Base-by-base conservation (phyloP, 2,797 vertebrate species). In the Acipenser oxyrinchus region DNA sequence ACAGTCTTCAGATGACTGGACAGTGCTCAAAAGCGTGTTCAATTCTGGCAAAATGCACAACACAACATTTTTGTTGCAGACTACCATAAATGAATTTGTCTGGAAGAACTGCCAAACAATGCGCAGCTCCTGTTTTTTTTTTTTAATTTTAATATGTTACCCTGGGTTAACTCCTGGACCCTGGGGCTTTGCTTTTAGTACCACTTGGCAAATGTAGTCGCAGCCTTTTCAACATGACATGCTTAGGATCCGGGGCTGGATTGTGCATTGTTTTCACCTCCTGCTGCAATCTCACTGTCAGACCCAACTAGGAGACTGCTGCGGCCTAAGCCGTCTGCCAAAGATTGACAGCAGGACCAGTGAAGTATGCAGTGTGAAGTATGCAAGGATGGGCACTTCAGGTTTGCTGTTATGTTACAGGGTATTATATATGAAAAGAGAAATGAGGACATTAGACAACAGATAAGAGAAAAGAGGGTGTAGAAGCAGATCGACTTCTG, bases 341-440 rank as follows among this genome's bases (percentile, higher is more conserved):
- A 63, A 74, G 75, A 78, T 69, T 78, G 76, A 73, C 64, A 2
- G 67, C 37, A 55, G 48, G 70, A 48, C 77, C 73, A 65, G 69
- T 69, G 68, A 78, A 72, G 79, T 66, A 18, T 69, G 7, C 7
- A 0, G 59, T 12, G 60, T 66, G 66, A 62, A 70, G 67, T 12
- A 71, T 50, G 51, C 52, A 37, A 37, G 23, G 23, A 37, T 37
- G 23, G 23, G 23, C 23, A 37, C 23, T 37, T 37, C 23, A 37
- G 23, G 23, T 37, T 37, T 37, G 23, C 23, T 37, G 23, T 37
- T 37, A 37, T 37, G 23, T 37, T 37, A 37, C 23, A 37, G 23
- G 23, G 2, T 37, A 37, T 37, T 37, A 37, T 37, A 37, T 37
- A 37, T 37, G 23, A 37, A 37, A 37, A 37, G 2, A 37, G 23